Conservation (phyloP, 2,113 vertebrate species). For the Stictonetta naevosa region DNA sequence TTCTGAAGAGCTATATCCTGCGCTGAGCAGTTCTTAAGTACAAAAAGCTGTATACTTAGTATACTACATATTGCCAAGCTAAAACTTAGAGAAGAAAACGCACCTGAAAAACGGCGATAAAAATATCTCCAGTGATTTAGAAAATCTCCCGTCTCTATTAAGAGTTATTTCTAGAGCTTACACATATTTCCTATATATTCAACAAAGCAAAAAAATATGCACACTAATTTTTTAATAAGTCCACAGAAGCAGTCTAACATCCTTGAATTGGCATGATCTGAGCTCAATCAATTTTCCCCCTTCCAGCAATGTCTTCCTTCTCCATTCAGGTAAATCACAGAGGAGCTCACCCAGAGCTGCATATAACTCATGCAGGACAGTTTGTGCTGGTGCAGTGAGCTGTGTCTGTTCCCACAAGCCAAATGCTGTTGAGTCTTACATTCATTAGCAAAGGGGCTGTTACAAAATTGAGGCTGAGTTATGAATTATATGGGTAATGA, state of each 20-base stretch:
- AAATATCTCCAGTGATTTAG: constrained; percentile 9
- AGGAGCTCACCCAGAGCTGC: not conserved
- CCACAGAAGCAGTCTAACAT: not conserved
- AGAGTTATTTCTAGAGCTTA: not conserved
- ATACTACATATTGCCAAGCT: not conserved
- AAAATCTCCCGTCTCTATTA: not conserved
- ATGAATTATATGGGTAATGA: not conserved
- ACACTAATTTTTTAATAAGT: not conserved
- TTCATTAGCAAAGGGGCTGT: not conserved
- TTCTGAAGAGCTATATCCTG: not conserved
- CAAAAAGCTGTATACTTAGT: not conserved
- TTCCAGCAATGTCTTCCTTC: not conserved
- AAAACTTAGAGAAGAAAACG: not conserved
- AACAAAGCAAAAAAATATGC: not conserved
- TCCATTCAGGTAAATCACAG: not conserved
- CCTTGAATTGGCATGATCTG: not conserved
- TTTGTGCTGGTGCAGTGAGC: not conserved
- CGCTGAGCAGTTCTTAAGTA: not conserved
- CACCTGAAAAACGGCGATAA: not conserved
- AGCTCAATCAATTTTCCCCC: not conserved
- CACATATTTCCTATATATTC: not conserved
- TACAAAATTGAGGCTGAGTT: not conserved
- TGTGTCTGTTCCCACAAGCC: not conserved
- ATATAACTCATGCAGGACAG: not conserved
- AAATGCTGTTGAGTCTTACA: not conserved